Evolutionary conservation across 1,140 invertebrate genomes (phyloP).

Genomic region (Diachasmimorpha longicaudata): DNA sequence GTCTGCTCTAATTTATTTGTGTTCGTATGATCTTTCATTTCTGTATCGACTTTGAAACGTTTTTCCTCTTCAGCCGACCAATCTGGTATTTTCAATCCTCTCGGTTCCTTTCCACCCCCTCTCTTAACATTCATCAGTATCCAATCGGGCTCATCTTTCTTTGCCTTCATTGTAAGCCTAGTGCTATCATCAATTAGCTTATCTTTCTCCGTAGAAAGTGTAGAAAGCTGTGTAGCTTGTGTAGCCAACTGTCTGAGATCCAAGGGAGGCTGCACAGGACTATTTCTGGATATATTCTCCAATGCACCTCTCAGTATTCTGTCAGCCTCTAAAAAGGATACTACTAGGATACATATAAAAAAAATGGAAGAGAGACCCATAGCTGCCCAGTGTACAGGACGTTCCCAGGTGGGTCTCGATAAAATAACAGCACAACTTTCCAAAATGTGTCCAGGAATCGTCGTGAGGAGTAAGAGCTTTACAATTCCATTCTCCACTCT

Average conservation of each 20-base stretch:
- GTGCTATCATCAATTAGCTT: constrained; percentile 33
- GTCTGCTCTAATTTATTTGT: constrained; percentile 21
- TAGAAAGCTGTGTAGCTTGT: constrained; percentile 34
- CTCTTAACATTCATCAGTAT: constrained; percentile 44
- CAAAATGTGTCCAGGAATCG: constrained; percentile 79
- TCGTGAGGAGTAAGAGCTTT: constrained; percentile 73
- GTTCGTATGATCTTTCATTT: constrained; percentile 36
- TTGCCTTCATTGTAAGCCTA: constrained; percentile 18
- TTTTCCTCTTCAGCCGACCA: constrained; percentile 52
- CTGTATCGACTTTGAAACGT: constrained; percentile 49
- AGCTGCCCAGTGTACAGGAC: constrained; percentile 73
- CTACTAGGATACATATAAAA: constrained; percentile 71
- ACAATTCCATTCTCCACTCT: constrained; percentile 41
- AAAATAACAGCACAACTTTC: constrained; percentile 75
- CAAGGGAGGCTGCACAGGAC: constrained; percentile 65
- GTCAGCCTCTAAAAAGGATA: constrained; percentile 79
- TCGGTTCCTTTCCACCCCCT: constrained; percentile 40
- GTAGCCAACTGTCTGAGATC: constrained; percentile 65
- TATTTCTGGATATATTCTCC: constrained; percentile 57
- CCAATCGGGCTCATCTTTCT: constrained; percentile 43
- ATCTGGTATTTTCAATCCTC: constrained; percentile 45
- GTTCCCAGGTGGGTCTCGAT: constrained; percentile 82
- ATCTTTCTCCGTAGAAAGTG: constrained; percentile 27
- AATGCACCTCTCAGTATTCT: constrained; percentile 69
- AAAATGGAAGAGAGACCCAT: constrained; percentile 70